Evolutionary conservation across 2,888 invertebrate species (phyloP), one percentile per base, ranked within the genome.

Genomic region (Drosophila buzzatii): DNA sequence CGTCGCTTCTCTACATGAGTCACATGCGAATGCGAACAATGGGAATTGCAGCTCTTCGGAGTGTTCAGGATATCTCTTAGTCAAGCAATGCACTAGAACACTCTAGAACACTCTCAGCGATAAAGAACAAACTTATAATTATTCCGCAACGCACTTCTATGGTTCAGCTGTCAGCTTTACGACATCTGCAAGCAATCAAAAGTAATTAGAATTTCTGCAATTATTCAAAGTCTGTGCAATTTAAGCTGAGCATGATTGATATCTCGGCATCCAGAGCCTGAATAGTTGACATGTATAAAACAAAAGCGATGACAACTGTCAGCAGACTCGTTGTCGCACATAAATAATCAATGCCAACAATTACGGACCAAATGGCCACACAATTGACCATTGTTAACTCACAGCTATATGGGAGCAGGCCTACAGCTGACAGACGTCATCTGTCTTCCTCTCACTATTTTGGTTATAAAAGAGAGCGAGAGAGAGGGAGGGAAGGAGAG

Each of bases 231-330:
- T 44, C 55, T 16, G 18, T 5, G 37, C 42, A 59, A 45, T 51
- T 76, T 39, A 23, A 42, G 45, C 39, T n/a, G 14, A 31, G 23
- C 49, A 55, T 78, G 73, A 78, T 78, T 69, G 79, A 69, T 78
- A 52, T 27, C 27, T 47, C 35, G 41, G 71, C 51, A 64, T 62
- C 47, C 52, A 33, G 42, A 42, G 70, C 58, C 64, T 73, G 68
- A 45, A 56, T 71, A 52, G 64, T 55, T 75, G 79, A 62, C 85
- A 85, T 70, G 67, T 63, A 68, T 70, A 68, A 69, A 76, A 87
- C 85, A 82, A 85, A 74, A 55, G 80, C 71, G 18, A 69, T 68
- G 72, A 85, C 82, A 87, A 67, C 76, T 81, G 73, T 75, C 85
- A 71, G 55, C 65, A 52, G 55, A 55, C 51, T 66, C 56, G 49